phyloP scores from a whole-genome alignment of 2,113 vertebrate genomes.

The Neogale vison region DNA sequence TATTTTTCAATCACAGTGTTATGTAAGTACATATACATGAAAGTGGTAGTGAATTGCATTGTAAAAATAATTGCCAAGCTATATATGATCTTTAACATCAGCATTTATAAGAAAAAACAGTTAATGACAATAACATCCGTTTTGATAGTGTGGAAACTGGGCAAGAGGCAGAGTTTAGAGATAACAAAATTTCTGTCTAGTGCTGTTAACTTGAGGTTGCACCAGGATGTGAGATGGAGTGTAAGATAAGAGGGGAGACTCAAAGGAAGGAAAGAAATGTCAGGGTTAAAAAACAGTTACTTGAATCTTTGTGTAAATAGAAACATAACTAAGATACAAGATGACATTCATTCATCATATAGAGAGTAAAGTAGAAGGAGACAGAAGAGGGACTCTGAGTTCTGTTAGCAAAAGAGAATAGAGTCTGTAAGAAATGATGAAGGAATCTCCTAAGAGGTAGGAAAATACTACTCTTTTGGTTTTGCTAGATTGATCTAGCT shows the following conservation, averaged over 20 bases:
- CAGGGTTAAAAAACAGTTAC: not conserved
- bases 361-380: not conserved
- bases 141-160: not conserved
- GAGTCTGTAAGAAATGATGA: not conserved
- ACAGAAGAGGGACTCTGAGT: not conserved
- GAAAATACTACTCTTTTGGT: not conserved
- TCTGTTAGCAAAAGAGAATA: not conserved
- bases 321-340: not conserved
- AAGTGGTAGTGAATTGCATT: not conserved
- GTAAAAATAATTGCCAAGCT: not conserved
- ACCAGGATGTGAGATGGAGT: not conserved
- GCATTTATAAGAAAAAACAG: not conserved
- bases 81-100: not conserved
- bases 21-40: not conserved
- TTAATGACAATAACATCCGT: not conserved
- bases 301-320: not conserved
- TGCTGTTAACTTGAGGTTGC: not conserved
- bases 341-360: not conserved
- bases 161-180: not conserved
- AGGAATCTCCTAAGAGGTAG: not conserved
- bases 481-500: not conserved
- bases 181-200: not conserved
- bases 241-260: not conserved
- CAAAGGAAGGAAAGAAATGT: not conserved
- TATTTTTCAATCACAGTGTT: slow-evolving; percentile 8